phyloP scores from a whole-genome alignment of 2,797 vertebrate genomes.

The Apodemus agrarius region DNA sequence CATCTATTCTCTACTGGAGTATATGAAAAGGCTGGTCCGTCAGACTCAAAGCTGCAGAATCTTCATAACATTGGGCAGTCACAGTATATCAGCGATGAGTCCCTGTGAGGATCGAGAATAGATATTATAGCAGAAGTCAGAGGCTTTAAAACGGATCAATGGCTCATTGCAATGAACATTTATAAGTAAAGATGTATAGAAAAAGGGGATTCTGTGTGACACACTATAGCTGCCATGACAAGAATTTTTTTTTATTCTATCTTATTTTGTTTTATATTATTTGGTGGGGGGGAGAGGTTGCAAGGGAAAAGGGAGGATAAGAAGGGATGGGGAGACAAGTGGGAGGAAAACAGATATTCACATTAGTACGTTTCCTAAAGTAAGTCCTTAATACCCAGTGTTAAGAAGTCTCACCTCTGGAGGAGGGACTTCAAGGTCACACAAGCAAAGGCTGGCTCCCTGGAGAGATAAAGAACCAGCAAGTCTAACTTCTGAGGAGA shows the following conservation, averaged over 20 bases:
- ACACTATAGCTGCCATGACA: not conserved
- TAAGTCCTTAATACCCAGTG: not conserved
- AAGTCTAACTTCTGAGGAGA: not conserved
- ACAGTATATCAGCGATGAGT: not conserved
- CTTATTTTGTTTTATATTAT: not conserved
- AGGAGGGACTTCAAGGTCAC: not conserved
- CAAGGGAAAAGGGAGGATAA: not conserved
- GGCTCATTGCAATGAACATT: not conserved
- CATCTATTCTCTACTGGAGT: not conserved
- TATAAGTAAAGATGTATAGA: not conserved
- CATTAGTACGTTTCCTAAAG: not conserved
- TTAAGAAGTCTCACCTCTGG: not conserved
- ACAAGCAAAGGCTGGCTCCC: not conserved
- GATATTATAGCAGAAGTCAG: not conserved
- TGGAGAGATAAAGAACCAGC: not conserved
- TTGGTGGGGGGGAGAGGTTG: not conserved
- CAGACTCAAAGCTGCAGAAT: not conserved
- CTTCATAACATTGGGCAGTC: not conserved
- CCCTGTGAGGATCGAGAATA: not conserved
- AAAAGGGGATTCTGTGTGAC: not conserved
- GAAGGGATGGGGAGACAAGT: not conserved
- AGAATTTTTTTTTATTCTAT: not conserved
- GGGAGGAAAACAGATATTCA: not conserved
- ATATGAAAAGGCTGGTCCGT: not conserved
- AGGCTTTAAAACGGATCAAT: not conserved